phyloP scores from a whole-genome alignment of 2,113 vertebrate species.

The Syngnathoides biaculeatus region DNA sequence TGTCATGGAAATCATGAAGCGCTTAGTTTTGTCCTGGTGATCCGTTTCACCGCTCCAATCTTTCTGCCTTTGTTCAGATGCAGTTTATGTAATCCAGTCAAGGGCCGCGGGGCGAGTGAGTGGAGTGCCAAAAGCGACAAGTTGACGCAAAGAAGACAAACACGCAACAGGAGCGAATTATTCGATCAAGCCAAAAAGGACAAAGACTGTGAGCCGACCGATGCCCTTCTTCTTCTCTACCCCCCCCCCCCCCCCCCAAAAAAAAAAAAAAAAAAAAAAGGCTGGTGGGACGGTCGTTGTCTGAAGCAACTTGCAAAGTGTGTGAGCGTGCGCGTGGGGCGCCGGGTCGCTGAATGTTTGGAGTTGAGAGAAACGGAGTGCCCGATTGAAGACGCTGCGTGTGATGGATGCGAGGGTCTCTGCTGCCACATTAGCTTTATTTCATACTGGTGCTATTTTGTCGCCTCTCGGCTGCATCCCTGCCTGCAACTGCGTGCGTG shows the following conservation, averaged over 20 bases:
- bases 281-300: conserved; percentile 26
- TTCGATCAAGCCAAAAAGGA: conserved; percentile 37
- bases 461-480: conserved; percentile 37
- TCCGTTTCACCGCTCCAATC: neutral
- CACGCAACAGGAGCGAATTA: conserved; percentile 35
- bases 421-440: conserved; percentile 66
- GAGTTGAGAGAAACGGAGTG: conserved; percentile 6
- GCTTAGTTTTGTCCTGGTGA: neutral
- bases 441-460: conserved; percentile 68
- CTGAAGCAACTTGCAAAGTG: conserved; percentile 54
- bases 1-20: neutral
- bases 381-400: neutral
- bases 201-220: conserved; percentile 35
- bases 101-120: conserved; percentile 24
- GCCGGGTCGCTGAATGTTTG: conserved; percentile 27
- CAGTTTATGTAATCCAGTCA: conserved; percentile 87
- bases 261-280: conserved; percentile 9
- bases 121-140: conserved; percentile 65
- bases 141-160: conserved; percentile 25
- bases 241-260: too few relatives aligned
- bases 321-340: conserved; percentile 17
- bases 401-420: conserved; percentile 26
- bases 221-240: too few relatives aligned
- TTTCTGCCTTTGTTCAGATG: conserved; percentile 73
- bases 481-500: conserved; percentile 26